Evolutionary conservation across 1,140 invertebrate species (phyloP).

Genomic region (Uloborus diversus): DNA sequence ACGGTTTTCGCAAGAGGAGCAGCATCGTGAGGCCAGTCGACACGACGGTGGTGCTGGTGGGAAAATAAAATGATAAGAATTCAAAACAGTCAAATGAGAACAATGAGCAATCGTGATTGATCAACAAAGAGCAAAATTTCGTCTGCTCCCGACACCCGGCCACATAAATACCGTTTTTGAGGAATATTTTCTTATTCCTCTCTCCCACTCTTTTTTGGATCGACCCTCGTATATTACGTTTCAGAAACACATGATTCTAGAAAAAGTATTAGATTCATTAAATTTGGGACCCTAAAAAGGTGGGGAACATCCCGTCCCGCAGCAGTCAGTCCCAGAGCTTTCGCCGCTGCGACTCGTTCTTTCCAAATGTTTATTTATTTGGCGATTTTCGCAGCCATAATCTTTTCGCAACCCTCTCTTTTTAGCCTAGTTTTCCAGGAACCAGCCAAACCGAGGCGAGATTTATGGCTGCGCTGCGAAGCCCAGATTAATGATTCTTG

Average conservation of each 20-base stretch:
- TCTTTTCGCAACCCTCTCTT: constrained; percentile 8
- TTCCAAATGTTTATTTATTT: background rate
- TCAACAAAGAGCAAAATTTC: background rate
- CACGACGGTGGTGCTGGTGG: no score
- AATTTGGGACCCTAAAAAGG: no score
- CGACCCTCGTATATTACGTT: no score
- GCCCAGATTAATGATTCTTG: constrained; percentile 26
- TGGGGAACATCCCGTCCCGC: background rate
- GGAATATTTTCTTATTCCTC: constrained; percentile 26
- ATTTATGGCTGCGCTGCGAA: constrained; percentile 18
- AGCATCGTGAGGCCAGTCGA: no score
- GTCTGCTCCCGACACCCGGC: background rate
- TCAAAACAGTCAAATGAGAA: no score
- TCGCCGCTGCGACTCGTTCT: background rate
- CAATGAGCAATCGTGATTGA: no score
- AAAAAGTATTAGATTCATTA: no score
- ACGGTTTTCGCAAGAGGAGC: no score
- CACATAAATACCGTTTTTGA: background rate
- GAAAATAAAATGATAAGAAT: no score
- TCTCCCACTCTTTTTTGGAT: constrained; percentile 7
- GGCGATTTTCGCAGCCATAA: background rate
- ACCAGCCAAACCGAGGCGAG: background rate
- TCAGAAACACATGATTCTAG: no score
- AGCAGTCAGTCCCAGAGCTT: background rate
- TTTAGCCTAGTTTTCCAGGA: constrained; percentile 16